phyloP scores from a whole-genome alignment of 2,888 invertebrate species.

The Meteorus colon region DNA sequence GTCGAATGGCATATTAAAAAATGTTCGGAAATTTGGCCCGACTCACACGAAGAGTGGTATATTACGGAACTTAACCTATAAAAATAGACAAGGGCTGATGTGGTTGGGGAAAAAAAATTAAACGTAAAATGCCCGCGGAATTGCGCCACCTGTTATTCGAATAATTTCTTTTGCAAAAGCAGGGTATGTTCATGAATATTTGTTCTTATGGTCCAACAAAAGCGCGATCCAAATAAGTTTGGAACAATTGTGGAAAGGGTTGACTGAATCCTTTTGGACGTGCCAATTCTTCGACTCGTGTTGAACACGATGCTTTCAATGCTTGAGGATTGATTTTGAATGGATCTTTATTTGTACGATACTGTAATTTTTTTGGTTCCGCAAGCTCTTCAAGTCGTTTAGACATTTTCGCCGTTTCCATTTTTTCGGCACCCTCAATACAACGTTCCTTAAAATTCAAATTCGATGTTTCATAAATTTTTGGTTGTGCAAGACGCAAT shows the following conservation, averaged over 20 bases:
- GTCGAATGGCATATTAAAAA: background rate
- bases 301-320: constrained; percentile 14
- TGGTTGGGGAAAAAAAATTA: background rate
- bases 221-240: background rate
- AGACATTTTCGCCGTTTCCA: background rate
- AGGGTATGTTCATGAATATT: background rate
- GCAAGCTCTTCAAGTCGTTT: background rate
- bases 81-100: background rate
- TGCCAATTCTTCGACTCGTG: constrained; percentile 16
- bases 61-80: background rate
- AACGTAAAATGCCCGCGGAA: background rate
- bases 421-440: background rate
- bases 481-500: background rate
- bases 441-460: background rate
- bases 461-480: background rate
- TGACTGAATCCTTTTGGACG: constrained; percentile 13
- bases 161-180: background rate
- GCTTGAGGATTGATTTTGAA: constrained; percentile 17
- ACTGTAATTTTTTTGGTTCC: constrained; percentile 2
- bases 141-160: constrained; percentile 1
- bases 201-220: background rate
- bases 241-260: background rate
- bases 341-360: constrained; percentile 8
- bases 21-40: background rate
- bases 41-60: background rate